Evolutionary conservation across 2,888 invertebrate genomes (phyloP), one percentile per base, ranked within the genome.

Genomic region (Steinernema carpocapsae): DNA sequence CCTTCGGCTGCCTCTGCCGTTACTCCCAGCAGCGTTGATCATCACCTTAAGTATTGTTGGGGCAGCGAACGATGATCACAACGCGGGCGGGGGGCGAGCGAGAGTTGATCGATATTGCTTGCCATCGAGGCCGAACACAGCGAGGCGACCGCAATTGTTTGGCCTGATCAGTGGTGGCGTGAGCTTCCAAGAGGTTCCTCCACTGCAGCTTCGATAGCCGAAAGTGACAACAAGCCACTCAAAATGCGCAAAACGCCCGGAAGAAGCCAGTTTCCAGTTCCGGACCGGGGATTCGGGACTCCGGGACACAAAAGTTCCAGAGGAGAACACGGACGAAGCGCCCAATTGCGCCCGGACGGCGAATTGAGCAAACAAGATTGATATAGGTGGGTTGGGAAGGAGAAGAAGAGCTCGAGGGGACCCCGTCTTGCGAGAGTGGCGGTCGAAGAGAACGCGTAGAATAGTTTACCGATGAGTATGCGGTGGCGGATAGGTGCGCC

Each of bases 361-460:
- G 64, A 32, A 7, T 64, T 64, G 64, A 37, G 64, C 64, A 64
- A 64, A 64, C 64, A 64, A 64, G 64, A 64, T 64, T 64, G 64
- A 64, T 64, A 64, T 64, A 64, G 64, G 64, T 64, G 64, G 64
- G 64, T 29, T 29, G 32, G 37, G 64, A n/a, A 64, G 56, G 14
- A 56, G 56, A 56, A 56, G 64, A 64, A 64, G 64, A 10, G 37
- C 37, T 37, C 37, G 37, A 37, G 3, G 37, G 37, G 37, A 3
- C 3, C 37, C 37, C 37, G 37, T 10, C 37, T 10, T 3, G 4
- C 37, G 37, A 37, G 37, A 37, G 37, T 37, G 37, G 37, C 3
- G 3, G 37, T n/a, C n/a, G n/a, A n/a, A n/a, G 37, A 37, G 37
- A 37, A 37, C 4, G n/a, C 29, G 64, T 29, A 64, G 64, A 64